Base-by-base conservation (phyloP, 2,797 vertebrate species). In the Rhinatrema bivittatum region DNA sequence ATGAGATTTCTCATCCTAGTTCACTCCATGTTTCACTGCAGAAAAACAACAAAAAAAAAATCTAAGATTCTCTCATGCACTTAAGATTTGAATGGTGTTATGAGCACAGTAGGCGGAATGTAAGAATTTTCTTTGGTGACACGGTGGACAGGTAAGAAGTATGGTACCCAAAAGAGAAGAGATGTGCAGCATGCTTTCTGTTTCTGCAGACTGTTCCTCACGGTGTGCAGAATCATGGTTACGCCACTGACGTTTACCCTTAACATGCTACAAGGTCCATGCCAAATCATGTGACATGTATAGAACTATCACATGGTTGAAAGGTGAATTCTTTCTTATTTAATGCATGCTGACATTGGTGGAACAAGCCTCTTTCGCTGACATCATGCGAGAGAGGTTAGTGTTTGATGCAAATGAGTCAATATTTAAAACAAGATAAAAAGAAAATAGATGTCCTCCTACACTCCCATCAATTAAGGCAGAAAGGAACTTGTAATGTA, bases 231-330 rank as follows among this genome's bases (percentile, higher is more conserved):
- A 51, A n/a, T n/a, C n/a, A n/a, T n/a, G n/a, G n/a, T n/a, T n/a
- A n/a, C n/a, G n/a, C n/a, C n/a, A n/a, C n/a, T n/a, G n/a, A n/a
- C n/a, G n/a, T n/a, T n/a, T n/a, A n/a, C n/a, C n/a, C n/a, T n/a
- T 32, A 31, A 24, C 67, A 61, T 68, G 65, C 67, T 39, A 32
- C 32, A 36, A 26, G 51, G 43, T 37, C 52, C 64, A 66, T 61
- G 68, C 60, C 3, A 50, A 42, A 42, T 17, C 62, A 61, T 66
- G 66, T 68, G 64, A 68, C 59, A 60, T 44, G 25, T 7, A 1
- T n/a, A n/a, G 1, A 20, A 4, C 47, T 61, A 66, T 68, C 66
- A 68, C 64, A 61, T 65, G 72, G 42, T 42, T 35, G 29, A 45
- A 54, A 8, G 26, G 20, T 36, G 23, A 36, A 42, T 14, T 36